Conservation (phyloP, 2,797 vertebrate genomes). For the Syndactyla subalaris region DNA sequence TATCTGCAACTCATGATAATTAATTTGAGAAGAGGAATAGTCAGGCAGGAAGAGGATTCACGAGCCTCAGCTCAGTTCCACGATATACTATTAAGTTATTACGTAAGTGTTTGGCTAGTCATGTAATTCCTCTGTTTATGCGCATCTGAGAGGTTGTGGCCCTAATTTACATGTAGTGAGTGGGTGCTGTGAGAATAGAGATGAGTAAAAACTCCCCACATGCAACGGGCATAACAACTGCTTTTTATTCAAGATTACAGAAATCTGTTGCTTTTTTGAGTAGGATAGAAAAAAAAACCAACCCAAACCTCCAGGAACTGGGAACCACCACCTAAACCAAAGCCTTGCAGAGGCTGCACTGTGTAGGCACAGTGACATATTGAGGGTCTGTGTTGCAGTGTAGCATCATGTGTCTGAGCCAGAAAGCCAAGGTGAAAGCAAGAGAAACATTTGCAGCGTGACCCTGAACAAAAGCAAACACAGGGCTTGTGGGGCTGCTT, state of each 20-base stretch:
- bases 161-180: constrained; percentile 33
- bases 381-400: background rate
- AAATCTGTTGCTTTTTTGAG: background rate
- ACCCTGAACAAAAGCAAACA: constrained; percentile 67
- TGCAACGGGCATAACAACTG: background rate
- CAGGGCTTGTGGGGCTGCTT: constrained; percentile 5
- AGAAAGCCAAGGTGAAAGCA: constrained; percentile 57
- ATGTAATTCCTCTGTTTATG: constrained; percentile 27
- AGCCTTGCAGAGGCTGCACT: background rate
- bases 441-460: constrained; percentile 53
- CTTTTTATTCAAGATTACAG: background rate
- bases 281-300: background rate
- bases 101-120: constrained; percentile 42
- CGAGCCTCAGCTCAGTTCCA: background rate
- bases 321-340: background rate
- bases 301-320: background rate
- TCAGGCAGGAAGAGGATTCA: constrained; percentile 46
- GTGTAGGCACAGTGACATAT: background rate
- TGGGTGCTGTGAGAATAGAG: background rate
- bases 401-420: constrained; percentile 13
- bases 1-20: background rate
- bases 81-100: constrained; percentile 52
- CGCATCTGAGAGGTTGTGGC: constrained; percentile 20
- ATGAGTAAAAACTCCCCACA: constrained; percentile 10
- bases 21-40: background rate